These are phyloP conservation scores for Piscicola geometra DNA, from an alignment of 2,888 invertebrate species.

Conservation along the genomic window DNA sequence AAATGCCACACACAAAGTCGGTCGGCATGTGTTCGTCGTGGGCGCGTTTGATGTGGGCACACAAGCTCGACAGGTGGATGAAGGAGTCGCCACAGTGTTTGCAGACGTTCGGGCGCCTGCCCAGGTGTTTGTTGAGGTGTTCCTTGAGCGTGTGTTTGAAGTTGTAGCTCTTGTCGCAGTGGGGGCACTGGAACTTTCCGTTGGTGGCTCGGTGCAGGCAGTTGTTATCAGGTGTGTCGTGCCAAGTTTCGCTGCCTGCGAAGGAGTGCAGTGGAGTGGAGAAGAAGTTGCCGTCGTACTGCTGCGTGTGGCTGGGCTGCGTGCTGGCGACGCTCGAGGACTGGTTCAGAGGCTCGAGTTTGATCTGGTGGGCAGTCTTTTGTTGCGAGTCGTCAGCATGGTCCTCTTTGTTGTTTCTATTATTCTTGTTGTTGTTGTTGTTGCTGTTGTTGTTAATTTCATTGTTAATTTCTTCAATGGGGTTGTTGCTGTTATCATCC, in stretches of 20 bases:
- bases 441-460: neutral
- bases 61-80: constrained; percentile 43
- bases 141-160: constrained; percentile 44
- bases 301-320: neutral
- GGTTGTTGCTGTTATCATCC: neutral
- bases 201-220: constrained; percentile 33
- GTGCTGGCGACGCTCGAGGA: neutral
- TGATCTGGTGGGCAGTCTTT: neutral
- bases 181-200: constrained; percentile 43
- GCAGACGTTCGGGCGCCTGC: constrained; percentile 42
- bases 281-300: neutral
- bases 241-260: no score
- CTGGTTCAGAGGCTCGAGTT: neutral
- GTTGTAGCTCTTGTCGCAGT: constrained; percentile 42
- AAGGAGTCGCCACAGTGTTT: constrained; percentile 43
- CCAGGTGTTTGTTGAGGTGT: constrained; percentile 43
- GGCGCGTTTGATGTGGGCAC: constrained; percentile 42
- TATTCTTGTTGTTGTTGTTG: neutral
- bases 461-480: neutral
- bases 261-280: neutral
- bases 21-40: constrained; percentile 41
- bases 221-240: neutral
- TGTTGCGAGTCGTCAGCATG: neutral
- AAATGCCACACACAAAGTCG: constrained; percentile 41
- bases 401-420: neutral